Percentiles rank a stretch among this genome's conserved stretches.
These are phyloP conservation scores for Beaufortia kweichowensis DNA, from an alignment of 2,113 vertebrate genomes.

Conservation along the genomic window DNA sequence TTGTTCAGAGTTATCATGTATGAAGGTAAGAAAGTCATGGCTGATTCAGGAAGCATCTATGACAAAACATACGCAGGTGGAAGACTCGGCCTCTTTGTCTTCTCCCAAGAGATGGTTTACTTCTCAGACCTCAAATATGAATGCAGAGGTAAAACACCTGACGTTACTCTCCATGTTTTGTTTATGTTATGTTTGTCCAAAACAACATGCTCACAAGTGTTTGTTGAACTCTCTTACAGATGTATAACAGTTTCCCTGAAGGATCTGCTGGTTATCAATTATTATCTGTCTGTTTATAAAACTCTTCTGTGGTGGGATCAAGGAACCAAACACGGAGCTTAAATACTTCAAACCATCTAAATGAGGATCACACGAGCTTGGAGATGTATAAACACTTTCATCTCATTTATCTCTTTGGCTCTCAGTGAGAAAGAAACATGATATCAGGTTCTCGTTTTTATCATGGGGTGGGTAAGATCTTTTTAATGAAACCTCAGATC, in stretches of 20 bases:
- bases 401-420: slow-evolving; percentile 52
- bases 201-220: slow-evolving; percentile 11
- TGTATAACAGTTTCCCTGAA: slow-evolving; percentile 80
- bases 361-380: slow-evolving; percentile 59
- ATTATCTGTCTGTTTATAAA: slow-evolving; percentile 66
- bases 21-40: slow-evolving; percentile 98
- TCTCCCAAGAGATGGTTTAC: slow-evolving; percentile 99
- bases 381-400: slow-evolving; percentile 62
- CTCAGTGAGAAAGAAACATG: slow-evolving; percentile 51
- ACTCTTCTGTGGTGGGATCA: slow-evolving; percentile 76
- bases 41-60: slow-evolving; percentile 93
- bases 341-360: slow-evolving; percentile 67
- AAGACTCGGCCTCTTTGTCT: slow-evolving; percentile 93
- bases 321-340: slow-evolving; percentile 73
- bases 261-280: slow-evolving; percentile 72
- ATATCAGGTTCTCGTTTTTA: slow-evolving; percentile 55
- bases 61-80: slow-evolving; percentile 97
- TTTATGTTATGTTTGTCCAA: neutral
- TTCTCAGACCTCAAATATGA: slow-evolving; percentile 99
- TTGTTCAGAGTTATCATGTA: slow-evolving; percentile 92
- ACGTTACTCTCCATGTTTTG: neutral
- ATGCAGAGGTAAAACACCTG: slow-evolving; percentile 86
- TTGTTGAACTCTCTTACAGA: slow-evolving; percentile 74
- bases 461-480: slow-evolving; percentile 71
- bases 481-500: slow-evolving; percentile 76